These are phyloP conservation scores for Cavia porcellus DNA, from an alignment of 2,113 vertebrate genomes.

Conservation along the genomic window DNA sequence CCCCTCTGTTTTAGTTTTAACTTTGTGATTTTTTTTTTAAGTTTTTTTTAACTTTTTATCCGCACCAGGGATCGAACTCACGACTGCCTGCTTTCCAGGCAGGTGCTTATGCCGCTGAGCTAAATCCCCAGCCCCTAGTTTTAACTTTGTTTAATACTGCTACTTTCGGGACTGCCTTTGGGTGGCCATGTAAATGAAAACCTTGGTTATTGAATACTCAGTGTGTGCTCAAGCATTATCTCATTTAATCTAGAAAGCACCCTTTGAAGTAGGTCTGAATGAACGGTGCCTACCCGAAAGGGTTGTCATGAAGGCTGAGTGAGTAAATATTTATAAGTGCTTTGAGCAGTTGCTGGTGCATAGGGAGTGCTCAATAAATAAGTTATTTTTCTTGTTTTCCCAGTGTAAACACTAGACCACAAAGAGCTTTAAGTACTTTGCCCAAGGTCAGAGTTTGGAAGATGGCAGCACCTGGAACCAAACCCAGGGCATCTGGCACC, in stretches of 20 bases:
- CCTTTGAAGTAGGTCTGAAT: not conserved
- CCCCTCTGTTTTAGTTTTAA: too few relatives aligned
- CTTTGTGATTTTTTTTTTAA: too few relatives aligned
- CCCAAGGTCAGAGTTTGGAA: not conserved
- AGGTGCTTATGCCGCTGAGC: too few relatives aligned
- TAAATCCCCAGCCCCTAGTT: not conserved
- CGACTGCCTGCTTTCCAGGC: too few relatives aligned
- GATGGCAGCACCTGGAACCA: not conserved
- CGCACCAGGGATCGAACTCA: too few relatives aligned
- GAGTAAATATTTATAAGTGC: not conserved
- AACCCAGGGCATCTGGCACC: not conserved
- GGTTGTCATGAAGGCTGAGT: not conserved
- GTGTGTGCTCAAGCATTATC: not conserved
- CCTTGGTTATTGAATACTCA: not conserved
- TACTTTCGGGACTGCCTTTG: not conserved
- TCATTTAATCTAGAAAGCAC: not conserved
- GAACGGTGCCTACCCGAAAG: not conserved
- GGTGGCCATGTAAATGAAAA: not conserved
- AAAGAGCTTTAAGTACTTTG: not conserved
- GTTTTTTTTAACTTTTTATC: too few relatives aligned
- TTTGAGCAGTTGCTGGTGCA: not conserved
- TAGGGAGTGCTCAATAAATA: not conserved
- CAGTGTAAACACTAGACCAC: not conserved
- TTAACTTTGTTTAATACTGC: not conserved
- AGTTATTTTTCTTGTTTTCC: not conserved